phyloP scores from a whole-genome alignment of 2,797 vertebrate species.

The Apogon talboti region DNA sequence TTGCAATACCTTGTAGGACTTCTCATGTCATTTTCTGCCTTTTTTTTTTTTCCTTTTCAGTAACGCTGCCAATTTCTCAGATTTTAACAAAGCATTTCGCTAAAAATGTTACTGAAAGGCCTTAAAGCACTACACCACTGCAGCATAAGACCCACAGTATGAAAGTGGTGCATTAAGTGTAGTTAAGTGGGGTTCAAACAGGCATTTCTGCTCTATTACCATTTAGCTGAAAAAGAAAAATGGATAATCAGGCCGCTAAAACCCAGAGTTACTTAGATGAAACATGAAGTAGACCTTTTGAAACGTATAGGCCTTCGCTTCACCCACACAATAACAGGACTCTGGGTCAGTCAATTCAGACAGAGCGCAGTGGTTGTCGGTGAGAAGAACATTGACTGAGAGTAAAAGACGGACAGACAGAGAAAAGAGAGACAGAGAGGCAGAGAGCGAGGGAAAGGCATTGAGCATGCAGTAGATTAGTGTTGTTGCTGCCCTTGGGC shows the following conservation, averaged over 20 bases:
- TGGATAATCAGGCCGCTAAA: constrained; percentile 4
- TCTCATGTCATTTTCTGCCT: too few species aligned
- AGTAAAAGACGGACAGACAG: constrained; percentile 31
- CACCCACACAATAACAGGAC: constrained; percentile 46
- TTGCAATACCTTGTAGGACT: too few species aligned
- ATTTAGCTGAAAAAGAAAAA: constrained; percentile 25
- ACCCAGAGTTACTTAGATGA: constrained; percentile 30
- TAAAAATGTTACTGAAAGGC: too few species aligned
- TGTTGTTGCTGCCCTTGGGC: constrained; percentile 72
- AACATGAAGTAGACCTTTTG: constrained; percentile 43
- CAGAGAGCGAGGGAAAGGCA: constrained; percentile 30
- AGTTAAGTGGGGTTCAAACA: neutral
- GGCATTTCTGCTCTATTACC: neutral
- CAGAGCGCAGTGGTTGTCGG: constrained; percentile 17
- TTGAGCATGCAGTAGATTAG: constrained; percentile 71
- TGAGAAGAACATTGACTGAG: constrained; percentile 44
- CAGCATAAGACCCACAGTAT: too few species aligned
- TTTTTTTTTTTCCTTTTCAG: too few species aligned
- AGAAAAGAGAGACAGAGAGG: constrained; percentile 28
- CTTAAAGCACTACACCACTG: too few species aligned
- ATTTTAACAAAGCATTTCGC: too few species aligned
- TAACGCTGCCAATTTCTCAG: too few species aligned
- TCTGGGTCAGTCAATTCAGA: constrained; percentile 55
- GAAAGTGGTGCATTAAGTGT: neutral
- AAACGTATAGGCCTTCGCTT: constrained; percentile 38